Conservation (phyloP, 2,888 invertebrate species). For the Drosophila lutescens region DNA sequence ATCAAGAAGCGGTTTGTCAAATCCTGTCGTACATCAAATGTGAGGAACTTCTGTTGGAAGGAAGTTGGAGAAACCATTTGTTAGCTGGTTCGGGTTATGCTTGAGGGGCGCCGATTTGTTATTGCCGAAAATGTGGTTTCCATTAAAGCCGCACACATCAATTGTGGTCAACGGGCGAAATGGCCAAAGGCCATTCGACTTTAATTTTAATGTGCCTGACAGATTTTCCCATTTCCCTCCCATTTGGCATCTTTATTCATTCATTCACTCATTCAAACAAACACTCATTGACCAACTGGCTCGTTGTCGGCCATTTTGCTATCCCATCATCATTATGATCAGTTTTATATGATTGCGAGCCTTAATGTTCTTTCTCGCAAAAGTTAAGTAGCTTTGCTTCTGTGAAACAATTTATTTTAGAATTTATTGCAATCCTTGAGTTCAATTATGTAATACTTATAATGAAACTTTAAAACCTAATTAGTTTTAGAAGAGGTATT, state of each 20-base stretch:
- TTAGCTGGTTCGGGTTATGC: slow-evolving; percentile 12
- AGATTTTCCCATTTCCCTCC: slow-evolving; percentile 28
- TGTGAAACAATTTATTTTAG: no score
- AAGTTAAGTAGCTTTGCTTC: slow-evolving; percentile 11
- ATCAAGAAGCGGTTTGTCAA: slow-evolving; percentile 28
- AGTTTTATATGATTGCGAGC: slow-evolving; percentile 65
- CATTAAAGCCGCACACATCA: slow-evolving; percentile 74
- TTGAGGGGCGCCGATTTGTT: slow-evolving; percentile 36
- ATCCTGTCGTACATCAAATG: slow-evolving; percentile 39
- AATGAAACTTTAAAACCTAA: no score
- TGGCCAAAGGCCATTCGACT: slow-evolving; percentile 55
- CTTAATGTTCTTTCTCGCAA: slow-evolving; percentile 34
- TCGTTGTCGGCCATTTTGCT: slow-evolving; percentile 15
- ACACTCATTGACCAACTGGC: slow-evolving; percentile 45
- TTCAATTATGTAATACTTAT: no score
- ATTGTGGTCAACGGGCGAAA: slow-evolving; percentile 32
- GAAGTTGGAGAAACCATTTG: slow-evolving; percentile 18
- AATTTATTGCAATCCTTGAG: no score
- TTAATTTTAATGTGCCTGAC: slow-evolving; percentile 60
- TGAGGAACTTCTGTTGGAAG: slow-evolving; percentile 7
- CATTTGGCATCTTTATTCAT: slow-evolving; percentile 46
- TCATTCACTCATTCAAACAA: slow-evolving; percentile 53
- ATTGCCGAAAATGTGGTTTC: slow-evolving; percentile 59
- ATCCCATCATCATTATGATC: slow-evolving; percentile 64
- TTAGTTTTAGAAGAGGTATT: no score